Evolutionary conservation across 2,888 invertebrate species (phyloP), one percentile per base, ranked within the genome.

Genomic region (Sisyra nigra): DNA sequence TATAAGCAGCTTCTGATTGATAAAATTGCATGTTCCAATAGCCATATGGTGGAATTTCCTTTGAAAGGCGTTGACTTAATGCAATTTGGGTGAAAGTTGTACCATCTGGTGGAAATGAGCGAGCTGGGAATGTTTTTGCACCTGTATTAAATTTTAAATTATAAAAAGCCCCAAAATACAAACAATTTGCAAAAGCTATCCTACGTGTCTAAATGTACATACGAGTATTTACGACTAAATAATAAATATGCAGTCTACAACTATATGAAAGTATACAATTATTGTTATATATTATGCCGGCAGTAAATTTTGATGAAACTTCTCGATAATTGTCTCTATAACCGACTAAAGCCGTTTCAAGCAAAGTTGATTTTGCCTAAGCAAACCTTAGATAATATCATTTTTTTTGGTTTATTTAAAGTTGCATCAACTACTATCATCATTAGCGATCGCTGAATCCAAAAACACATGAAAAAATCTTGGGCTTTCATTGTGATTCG

Each of bases 11-110:
- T 65, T 91, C 86, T 47, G 87, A 85, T 65, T 93, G 92, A 66
- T 87, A 89, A 66, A 96, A 93, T 66, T 92, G 91, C 80, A 92
- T 87, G 65, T 92, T 91, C 93, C 93, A 93, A 65, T 93, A 93
- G 60, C 91, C 85, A 67, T 92, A 91, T 49, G 93, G 83, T 57
- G 84, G 82, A 59, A 96, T 87, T 67, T 85, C 82, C 66, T 86
- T 82, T 55, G 84, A 82, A 55, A 89, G 70, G 59, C 84, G 80
- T 65, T 88, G 83, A 51, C 91, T 89, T 57, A 92, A 69, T 51
- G 80, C 75, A 56, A 92, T 85, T 70, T 89, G 88, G 54, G 82
- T 81, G 65, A 91, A 91, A 42, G 89, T 88, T 52, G 88, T 89
- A 51, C 89, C 88, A 61, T 91, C 89, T 46, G 89, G 91, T 51